These are phyloP conservation scores for Crepidodera aurea DNA, from an alignment of 2,888 invertebrate species.

Conservation along the genomic window DNA sequence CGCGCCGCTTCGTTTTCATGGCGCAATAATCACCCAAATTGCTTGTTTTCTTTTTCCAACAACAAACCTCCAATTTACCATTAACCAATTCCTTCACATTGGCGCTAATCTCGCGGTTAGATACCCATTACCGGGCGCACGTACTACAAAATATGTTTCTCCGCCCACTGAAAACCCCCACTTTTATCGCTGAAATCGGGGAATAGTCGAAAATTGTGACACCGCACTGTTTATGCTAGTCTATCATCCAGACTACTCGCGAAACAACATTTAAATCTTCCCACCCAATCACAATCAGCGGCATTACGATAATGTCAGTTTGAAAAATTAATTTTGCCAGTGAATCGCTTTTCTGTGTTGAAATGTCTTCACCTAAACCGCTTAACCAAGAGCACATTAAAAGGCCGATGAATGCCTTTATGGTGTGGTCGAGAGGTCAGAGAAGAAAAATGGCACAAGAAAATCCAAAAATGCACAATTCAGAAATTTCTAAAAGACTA, in stretches of 20 bases:
- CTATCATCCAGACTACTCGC: slow-evolving; percentile 22
- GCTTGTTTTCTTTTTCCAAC: slow-evolving; percentile 22
- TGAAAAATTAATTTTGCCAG: not conserved
- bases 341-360: not conserved
- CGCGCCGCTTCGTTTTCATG: not conserved
- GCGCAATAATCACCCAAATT: not conserved
- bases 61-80: slow-evolving; percentile 35
- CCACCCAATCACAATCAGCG: not conserved
- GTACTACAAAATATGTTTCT: slow-evolving; percentile 39
- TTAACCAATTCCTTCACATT: slow-evolving; percentile 40
- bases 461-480: slow-evolving; percentile 94
- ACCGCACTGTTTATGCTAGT: slow-evolving; percentile 21
- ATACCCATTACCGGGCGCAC: slow-evolving; percentile 52
- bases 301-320: not conserved
- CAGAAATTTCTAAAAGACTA: slow-evolving; percentile 86
- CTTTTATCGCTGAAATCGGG: slow-evolving; percentile 47
- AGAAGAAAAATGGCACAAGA: slow-evolving; percentile 92
- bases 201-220: slow-evolving; percentile 36
- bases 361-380: slow-evolving; percentile 53
- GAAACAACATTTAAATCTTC: not conserved
- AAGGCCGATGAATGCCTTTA: slow-evolving; percentile 83
- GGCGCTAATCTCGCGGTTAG: slow-evolving; percentile 47
- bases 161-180: slow-evolving; percentile 49
- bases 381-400: slow-evolving; percentile 71
- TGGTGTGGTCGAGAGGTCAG: slow-evolving; percentile 92